Base-by-base conservation (phyloP, 1,140 invertebrate genomes). In the Doryteuthis pealeii region DNA sequence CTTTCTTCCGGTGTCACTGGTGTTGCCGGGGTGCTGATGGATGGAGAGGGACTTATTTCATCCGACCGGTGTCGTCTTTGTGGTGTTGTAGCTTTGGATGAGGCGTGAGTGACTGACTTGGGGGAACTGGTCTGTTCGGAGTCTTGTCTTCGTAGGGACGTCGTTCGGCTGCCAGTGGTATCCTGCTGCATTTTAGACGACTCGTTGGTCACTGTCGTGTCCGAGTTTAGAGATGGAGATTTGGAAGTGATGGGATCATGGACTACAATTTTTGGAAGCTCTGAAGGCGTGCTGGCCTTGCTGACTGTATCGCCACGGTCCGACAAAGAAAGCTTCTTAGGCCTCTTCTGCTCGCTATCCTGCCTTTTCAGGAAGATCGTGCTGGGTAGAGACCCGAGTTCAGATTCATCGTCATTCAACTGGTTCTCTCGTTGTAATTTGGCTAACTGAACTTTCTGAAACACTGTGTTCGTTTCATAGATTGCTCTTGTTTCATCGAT, bases 401-500 rank as follows among this genome's bases (percentile, higher is more conserved):
- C 86, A 4, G 84, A 84, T 62, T 84, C 84, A 32, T 81, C 82
- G n/a, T 86, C 85, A 32, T 83, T 81, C 8, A 87, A 74, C 14
- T 74, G 72, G 26, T 82, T 76, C 78, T 87, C 84, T 31, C 85
- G 73, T 35, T 74, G 69, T 32, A 83, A 70, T 76, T 87, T 87
- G 88, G 92, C 90, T 89, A 96, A 94, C 93, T 66, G 93, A 89
- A 86, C 79, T 68, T 79, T 79, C 32, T 83, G 83, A 58, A 83
- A 75, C 18, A 82, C 81, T 54, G 69, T 76, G 70, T 79, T 84
- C 93, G 90, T 79, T 74, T 96, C 95, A 81, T 96, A 94, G 88
- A 96, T 95, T 1, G 95, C 95, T 93, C 96, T 95, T 74, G 94
- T 88, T 87, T 96, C 94, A 66, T 96, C 89, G 10, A 88, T 78